Conservation (phyloP, 2,113 vertebrate species). For the Numenius arquata region DNA sequence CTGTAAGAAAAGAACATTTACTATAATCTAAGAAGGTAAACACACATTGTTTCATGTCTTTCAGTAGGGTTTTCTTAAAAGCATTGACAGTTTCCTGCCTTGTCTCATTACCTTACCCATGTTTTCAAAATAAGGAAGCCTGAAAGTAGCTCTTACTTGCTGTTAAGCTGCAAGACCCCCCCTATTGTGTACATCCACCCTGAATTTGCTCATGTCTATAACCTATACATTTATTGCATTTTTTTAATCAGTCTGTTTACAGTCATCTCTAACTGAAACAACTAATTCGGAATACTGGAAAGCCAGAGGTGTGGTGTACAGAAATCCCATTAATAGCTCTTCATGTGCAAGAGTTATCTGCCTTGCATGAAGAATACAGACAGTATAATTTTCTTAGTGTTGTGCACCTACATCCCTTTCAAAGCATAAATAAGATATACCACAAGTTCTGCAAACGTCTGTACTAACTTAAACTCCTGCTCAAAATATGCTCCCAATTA, state of each 20-base stretch:
- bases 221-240: not conserved
- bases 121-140: not conserved
- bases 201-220: not conserved
- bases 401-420: not conserved
- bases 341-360: not conserved
- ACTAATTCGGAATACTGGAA: not conserved
- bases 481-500: constrained; percentile 48
- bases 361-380: not conserved
- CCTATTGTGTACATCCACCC: not conserved
- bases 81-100: not conserved
- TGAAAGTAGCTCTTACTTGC: not conserved
- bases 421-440: not conserved
- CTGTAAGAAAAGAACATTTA: not conserved
- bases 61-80: not conserved
- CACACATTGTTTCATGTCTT: not conserved
- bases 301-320: not conserved
- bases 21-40: not conserved
- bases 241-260: not conserved
- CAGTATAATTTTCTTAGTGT: not conserved
- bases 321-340: not conserved
- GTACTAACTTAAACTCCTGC: not conserved
- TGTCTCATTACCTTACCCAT: not conserved
- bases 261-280: not conserved
- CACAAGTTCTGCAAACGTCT: not conserved
- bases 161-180: not conserved